Conservation (phyloP, 2,113 vertebrate species). For the Sarotherodon lohbergeri region DNA sequence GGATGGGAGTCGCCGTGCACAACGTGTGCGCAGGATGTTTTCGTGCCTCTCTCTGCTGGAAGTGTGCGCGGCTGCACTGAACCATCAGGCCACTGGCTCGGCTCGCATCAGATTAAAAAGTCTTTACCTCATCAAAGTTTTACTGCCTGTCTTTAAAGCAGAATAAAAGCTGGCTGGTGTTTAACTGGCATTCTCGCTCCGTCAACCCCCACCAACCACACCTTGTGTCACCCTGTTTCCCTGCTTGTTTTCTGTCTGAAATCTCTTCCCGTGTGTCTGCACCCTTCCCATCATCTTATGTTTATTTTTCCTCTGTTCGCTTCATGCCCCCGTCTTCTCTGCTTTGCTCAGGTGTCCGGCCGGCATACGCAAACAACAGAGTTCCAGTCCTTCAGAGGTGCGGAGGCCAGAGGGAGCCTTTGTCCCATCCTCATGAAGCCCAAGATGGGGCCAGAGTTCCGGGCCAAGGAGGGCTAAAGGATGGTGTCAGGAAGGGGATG, state of each 20-base stretch:
- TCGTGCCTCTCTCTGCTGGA: constrained; percentile 22
- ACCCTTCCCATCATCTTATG: constrained; percentile 1
- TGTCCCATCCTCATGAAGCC: constrained; percentile 16
- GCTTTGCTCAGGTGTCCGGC: constrained; percentile 49
- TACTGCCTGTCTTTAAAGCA: constrained; percentile 66
- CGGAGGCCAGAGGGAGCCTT: constrained; percentile 35
- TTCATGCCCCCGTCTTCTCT: background rate
- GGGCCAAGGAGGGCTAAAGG: background rate
- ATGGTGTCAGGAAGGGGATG: constrained; percentile 25
- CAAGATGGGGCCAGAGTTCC: constrained; percentile 1
- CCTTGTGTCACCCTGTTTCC: background rate
- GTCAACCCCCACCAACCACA: background rate
- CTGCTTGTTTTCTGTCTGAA: constrained; percentile 11
- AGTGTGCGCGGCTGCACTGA: constrained; percentile 21
- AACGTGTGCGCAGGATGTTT: constrained; percentile 58
- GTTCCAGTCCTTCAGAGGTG: constrained; percentile 68
- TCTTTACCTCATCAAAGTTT: constrained; percentile 71
- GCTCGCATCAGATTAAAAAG: constrained; percentile 68
- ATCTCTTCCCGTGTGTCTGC: background rate
- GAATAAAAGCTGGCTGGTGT: constrained; percentile 68
- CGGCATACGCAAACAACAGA: constrained; percentile 50
- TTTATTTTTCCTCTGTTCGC: background rate
- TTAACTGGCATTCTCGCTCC: constrained; percentile 55
- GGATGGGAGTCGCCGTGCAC: too few relatives aligned
- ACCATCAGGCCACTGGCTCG: constrained; percentile 42